Base-by-base conservation (phyloP, 2,113 vertebrate species). In the Scortum barcoo region DNA sequence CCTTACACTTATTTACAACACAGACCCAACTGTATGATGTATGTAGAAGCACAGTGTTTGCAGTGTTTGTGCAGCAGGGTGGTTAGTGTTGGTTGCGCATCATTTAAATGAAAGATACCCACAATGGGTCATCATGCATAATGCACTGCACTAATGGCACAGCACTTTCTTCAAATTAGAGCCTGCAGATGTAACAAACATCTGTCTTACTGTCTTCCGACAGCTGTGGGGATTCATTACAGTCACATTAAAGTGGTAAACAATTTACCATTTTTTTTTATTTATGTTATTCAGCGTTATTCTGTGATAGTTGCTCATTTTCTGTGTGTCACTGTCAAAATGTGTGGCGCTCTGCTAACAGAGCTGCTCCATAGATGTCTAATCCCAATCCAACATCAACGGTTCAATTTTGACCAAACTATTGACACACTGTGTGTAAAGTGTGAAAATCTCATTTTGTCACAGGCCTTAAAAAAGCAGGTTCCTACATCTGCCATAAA, bases 121-220 rank as follows among this genome's bases (percentile, higher is more conserved):
- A 82, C 69, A 70, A 69, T 74, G 67, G 68, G 67, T 77, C 46
- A 78, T 83, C n/a, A 36, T 69, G 53, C 42, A 80, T 77, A 74
- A 79, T 67, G 48, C 17, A 22, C 70, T 54, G 58, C 0, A 0
- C 66, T 48, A 36, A 75, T 80, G 38, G 60, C 67, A 67, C 51
- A 44, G 67, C 7, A 7, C 50, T 62, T 54, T 40, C 30, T 77
- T 56, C 69, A 79, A 81, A 83, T 83, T 66, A 82, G 63, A 80
- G 50, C 38, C 58, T 80, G 67, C 80, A 87, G 88, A 83, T 84
- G 75, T 72, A 44, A 40, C 65, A 30, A 48, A 80, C 81, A 84
- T 85, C 75, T 84, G 85, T 46, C 65, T 50, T 22, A 40, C 60
- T 74, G 68, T 77, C 44, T 36, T 77, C 53, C 3, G 48, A 48